phyloP scores from a whole-genome alignment of 2,888 invertebrate genomes.

The Dinocampus coccinellae region DNA sequence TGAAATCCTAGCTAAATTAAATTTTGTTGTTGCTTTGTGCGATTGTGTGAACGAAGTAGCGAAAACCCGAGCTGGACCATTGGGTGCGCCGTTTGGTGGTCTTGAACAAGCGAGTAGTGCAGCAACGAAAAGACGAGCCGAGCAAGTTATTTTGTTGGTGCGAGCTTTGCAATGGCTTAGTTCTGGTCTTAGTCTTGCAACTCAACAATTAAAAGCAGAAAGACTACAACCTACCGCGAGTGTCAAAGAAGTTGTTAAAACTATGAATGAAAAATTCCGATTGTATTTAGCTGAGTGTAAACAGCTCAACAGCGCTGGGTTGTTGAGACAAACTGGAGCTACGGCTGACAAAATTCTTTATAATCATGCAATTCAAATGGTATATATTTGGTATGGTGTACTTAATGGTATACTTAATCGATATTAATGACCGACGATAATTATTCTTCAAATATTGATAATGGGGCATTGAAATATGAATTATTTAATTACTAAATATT shows the following conservation, averaged over 20 bases:
- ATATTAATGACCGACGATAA: neutral
- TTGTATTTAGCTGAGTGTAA: constrained; percentile 89
- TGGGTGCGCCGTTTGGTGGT: constrained; percentile 72
- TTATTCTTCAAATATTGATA: neutral
- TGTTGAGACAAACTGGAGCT: constrained; percentile 81
- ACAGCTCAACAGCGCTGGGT: constrained; percentile 83
- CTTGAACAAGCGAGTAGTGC: constrained; percentile 62
- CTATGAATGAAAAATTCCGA: constrained; percentile 93
- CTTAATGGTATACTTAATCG: neutral
- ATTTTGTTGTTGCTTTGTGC: constrained; percentile 95
- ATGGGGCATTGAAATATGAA: neutral
- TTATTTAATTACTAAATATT: neutral
- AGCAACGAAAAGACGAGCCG: constrained; percentile 74
- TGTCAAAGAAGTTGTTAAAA: constrained; percentile 90
- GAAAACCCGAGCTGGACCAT: constrained; percentile 82
- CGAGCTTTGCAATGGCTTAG: constrained; percentile 94
- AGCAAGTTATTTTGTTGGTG: constrained; percentile 89
- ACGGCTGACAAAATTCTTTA: constrained; percentile 97
- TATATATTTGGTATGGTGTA: constrained; percentile 64
- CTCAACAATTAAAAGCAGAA: constrained; percentile 85
- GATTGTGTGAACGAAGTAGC: constrained; percentile 94
- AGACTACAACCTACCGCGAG: constrained; percentile 91
- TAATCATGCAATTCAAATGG: constrained; percentile 97
- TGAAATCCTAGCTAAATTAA: constrained; percentile 95
- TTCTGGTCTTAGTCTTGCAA: constrained; percentile 92